phyloP scores from a whole-genome alignment of 2,797 vertebrate species.

The Iguana delicatissima region DNA sequence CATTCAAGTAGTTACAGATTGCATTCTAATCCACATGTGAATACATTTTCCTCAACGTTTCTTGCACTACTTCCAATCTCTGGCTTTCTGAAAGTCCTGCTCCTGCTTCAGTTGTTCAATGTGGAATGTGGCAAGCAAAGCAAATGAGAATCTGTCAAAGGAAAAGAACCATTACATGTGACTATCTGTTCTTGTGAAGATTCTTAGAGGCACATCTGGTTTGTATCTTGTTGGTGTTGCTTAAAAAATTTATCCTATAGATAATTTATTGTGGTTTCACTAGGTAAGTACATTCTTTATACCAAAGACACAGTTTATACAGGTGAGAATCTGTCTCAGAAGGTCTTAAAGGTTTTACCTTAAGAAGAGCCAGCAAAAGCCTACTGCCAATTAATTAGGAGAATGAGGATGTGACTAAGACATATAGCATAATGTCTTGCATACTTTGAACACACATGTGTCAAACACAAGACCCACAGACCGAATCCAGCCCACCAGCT shows the following conservation, averaged over 20 bases:
- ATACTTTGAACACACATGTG: not conserved
- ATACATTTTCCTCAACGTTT: not conserved
- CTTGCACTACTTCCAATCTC: not conserved
- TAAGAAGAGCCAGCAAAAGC: too few relatives aligned
- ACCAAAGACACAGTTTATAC: not conserved
- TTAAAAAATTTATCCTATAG: not conserved
- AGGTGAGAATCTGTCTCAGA: not conserved
- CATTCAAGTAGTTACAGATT: not conserved
- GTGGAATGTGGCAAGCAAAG: not conserved
- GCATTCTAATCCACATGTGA: not conserved
- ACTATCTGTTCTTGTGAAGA: not conserved
- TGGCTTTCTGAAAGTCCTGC: not conserved
- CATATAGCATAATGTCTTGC: too few relatives aligned
- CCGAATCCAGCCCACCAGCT: too few relatives aligned
- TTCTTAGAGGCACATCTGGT: not conserved
- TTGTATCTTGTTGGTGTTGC: too few relatives aligned
- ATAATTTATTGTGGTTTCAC: not conserved
- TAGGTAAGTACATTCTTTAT: not conserved
- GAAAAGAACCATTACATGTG: not conserved
- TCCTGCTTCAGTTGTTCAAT: not conserved
- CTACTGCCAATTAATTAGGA: too few relatives aligned
- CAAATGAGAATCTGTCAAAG: not conserved
- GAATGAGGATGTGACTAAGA: not conserved
- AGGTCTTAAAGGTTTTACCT: not conserved
- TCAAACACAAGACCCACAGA: too few relatives aligned